Conservation (phyloP, 2,888 invertebrate genomes). For the Diadromus collaris region DNA sequence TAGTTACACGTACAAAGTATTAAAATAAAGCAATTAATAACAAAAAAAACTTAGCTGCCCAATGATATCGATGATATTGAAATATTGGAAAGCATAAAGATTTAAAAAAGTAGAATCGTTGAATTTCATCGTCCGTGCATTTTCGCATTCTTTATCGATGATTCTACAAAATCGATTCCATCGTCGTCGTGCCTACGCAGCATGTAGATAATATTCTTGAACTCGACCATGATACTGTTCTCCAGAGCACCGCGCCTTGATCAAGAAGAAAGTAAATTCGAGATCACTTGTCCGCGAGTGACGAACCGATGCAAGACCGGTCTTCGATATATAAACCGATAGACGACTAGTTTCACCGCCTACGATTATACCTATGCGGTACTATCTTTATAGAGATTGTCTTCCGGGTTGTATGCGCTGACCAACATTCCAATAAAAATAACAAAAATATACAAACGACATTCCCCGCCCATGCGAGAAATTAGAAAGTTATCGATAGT, state of each 20-base stretch:
- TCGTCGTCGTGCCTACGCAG: not conserved
- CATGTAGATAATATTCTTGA: slow-evolving; percentile 32
- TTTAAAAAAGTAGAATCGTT: not conserved
- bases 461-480: not conserved
- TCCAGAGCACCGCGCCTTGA: slow-evolving; percentile 40
- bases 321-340: slow-evolving; percentile 13
- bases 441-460: slow-evolving; percentile 2
- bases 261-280: slow-evolving; percentile 50
- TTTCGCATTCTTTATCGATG: not conserved
- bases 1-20: not conserved
- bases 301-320: slow-evolving; percentile 27
- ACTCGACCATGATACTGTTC: slow-evolving; percentile 32
- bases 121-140: not conserved
- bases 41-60: not conserved
- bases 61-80: too few species aligned
- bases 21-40: not conserved
- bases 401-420: slow-evolving; percentile 25
- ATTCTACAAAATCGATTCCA: not conserved
- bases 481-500: slow-evolving; percentile 12
- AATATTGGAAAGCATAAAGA: too few species aligned
- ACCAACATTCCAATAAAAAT: not conserved
- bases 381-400: not conserved
- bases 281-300: slow-evolving; percentile 40
- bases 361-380: not conserved
- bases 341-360: slow-evolving; percentile 21